A percentile compares a stretch with the other conserved stretches of the same genome.
Evolutionary conservation across 2,113 vertebrate genomes (phyloP).

Genomic region (Lasiurus borealis): DNA sequence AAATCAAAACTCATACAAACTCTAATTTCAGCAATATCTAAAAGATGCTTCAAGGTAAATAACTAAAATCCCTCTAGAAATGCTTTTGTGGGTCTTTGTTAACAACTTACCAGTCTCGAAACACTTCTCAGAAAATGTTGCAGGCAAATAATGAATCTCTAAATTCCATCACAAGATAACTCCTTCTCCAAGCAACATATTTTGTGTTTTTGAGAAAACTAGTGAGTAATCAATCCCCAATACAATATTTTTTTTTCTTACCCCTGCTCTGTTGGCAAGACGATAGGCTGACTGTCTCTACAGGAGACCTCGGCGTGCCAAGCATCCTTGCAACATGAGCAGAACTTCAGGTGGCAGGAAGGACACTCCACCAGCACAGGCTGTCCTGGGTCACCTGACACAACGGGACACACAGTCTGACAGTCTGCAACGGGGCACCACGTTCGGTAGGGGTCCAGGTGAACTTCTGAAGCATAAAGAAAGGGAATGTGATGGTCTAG

Average conservation of each 20-base stretch:
- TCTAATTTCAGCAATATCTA: neutral
- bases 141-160: neutral
- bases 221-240: neutral
- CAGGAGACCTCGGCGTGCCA: conserved; percentile 91
- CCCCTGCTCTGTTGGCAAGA: conserved; percentile 88
- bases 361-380: conserved; percentile 90
- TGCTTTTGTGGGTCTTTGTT: neutral
- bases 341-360: conserved; percentile 90
- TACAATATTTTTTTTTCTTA: conserved; percentile 82
- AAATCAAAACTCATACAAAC: neutral
- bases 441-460: conserved; percentile 93
- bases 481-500: neutral
- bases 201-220: neutral
- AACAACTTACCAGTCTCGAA: neutral
- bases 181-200: neutral
- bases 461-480: conserved; percentile 89
- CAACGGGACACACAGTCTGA: conserved; percentile 92
- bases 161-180: neutral
- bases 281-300: conserved; percentile 86
- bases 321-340: conserved; percentile 91
- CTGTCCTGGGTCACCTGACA: conserved; percentile 82
- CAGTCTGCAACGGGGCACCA: conserved; percentile 96
- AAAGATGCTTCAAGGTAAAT: neutral
- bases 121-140: neutral
- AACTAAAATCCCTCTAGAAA: conserved; percentile 30